phyloP scores from a whole-genome alignment of 1,140 invertebrate species.

The Acyrthosiphon pisum region DNA sequence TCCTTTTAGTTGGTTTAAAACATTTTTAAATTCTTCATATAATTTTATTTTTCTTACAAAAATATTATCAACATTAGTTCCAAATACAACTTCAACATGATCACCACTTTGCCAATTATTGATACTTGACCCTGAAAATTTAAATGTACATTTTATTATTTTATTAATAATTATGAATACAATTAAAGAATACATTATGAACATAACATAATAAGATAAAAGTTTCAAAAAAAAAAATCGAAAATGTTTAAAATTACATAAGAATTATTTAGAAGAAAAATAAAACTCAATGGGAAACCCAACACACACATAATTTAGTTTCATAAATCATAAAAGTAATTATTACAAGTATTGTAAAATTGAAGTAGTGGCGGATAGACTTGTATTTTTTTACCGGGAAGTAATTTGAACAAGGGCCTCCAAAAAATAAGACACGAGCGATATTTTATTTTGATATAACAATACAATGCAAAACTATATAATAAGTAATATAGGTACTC shows the following conservation, averaged over 20 bases:
- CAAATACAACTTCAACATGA: slow-evolving; percentile 23
- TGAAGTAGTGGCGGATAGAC: too few species aligned
- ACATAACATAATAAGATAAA: background rate
- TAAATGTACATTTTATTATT: background rate
- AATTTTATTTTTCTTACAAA: background rate
- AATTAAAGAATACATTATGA: background rate
- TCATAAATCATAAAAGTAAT: background rate
- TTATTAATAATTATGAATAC: background rate
- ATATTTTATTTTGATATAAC: too few species aligned
- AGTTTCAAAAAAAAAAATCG: background rate
- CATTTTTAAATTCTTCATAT: slow-evolving; percentile 33
- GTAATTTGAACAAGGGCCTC: too few species aligned
- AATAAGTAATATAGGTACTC: too few species aligned
- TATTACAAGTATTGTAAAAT: background rate
- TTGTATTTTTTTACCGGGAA: too few species aligned
- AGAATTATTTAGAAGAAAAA: background rate
- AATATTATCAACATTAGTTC: slow-evolving; percentile 20
- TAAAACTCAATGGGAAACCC: background rate
- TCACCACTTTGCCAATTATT: background rate
- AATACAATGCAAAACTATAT: too few species aligned
- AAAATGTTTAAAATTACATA: background rate
- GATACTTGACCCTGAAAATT: background rate
- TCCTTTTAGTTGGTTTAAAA: background rate
- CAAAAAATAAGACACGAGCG: too few species aligned
- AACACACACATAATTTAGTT: background rate